A percentile compares a stretch with the other conserved stretches of the same genome.
phyloP scores from a whole-genome alignment of 2,888 invertebrate species.

The Caenorhabditis drosophilae region DNA sequence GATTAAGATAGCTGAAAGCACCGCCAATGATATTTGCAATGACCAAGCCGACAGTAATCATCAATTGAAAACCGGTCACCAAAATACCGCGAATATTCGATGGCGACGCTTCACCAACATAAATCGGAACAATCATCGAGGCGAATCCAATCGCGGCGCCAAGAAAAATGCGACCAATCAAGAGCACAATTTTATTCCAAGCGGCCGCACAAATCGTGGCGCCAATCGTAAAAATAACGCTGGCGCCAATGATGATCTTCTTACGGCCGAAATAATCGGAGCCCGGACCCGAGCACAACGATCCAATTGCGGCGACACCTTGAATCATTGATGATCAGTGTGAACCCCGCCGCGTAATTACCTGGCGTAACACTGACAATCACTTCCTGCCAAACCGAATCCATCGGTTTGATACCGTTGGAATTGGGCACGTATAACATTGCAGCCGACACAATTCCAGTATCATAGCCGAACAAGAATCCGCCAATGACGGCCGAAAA shows the following conservation, averaged over 20 bases:
- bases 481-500: constrained; percentile 57
- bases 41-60: constrained; percentile 74
- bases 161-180: constrained; percentile 50
- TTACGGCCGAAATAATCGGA: constrained; percentile 73
- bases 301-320: constrained; percentile 55
- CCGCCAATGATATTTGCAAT: constrained; percentile 72
- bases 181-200: constrained; percentile 43
- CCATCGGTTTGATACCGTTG: constrained; percentile 50
- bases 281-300: constrained; percentile 69
- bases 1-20: constrained; percentile 70
- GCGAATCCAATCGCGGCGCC: constrained; percentile 59
- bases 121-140: constrained; percentile 73
- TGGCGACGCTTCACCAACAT: constrained; percentile 74
- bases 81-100: constrained; percentile 71
- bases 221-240: constrained; percentile 72
- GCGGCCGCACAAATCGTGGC: constrained; percentile 69
- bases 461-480: constrained; percentile 73
- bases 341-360: background rate
- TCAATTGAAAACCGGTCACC: constrained; percentile 65
- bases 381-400: constrained; percentile 60
- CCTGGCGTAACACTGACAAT: constrained; percentile 60
- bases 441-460: constrained; percentile 73
- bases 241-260: constrained; percentile 71
- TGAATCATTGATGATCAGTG: background rate
- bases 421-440: constrained; percentile 56